Evolutionary conservation across 2,888 invertebrate species (phyloP).

Genomic region (Pachymerium ferrugineum): DNA sequence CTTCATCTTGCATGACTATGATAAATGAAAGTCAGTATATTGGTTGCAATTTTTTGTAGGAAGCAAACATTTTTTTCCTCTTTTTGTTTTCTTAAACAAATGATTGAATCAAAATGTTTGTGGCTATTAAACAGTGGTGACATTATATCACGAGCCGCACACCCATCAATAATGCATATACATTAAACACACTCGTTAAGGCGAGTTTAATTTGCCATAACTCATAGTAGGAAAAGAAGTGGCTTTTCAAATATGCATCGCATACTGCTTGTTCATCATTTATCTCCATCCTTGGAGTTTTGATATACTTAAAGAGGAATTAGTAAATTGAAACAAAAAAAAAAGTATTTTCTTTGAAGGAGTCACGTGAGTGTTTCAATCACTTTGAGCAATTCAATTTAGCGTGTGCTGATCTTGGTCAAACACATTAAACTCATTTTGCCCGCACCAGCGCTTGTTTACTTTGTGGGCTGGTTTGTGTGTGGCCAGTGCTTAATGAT

Average conservation of each 20-base stretch:
- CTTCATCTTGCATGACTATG: background rate
- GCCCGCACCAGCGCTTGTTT: background rate
- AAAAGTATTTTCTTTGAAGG: background rate
- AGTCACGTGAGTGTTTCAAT: background rate
- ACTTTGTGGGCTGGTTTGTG: background rate
- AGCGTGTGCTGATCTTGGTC: background rate
- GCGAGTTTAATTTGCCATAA: conserved; percentile 19
- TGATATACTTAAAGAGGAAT: too few species aligned
- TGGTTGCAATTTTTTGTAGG: background rate
- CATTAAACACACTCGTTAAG: conserved; percentile 15
- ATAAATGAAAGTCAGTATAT: background rate
- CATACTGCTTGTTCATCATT: too few species aligned
- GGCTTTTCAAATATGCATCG: background rate
- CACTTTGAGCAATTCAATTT: conserved; percentile 3
- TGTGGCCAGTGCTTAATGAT: conserved; percentile 4
- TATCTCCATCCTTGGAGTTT: too few species aligned
- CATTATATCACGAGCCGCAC: conserved; percentile 14
- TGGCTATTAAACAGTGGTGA: background rate
- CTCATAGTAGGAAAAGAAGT: background rate
- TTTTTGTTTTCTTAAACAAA: background rate
- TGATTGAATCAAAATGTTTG: background rate
- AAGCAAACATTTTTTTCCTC: background rate
- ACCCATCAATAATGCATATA: conserved; percentile 11
- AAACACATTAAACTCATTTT: background rate
- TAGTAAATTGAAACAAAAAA: background rate